Conservation (phyloP, 2,888 invertebrate species). For the Thereva unica region DNA sequence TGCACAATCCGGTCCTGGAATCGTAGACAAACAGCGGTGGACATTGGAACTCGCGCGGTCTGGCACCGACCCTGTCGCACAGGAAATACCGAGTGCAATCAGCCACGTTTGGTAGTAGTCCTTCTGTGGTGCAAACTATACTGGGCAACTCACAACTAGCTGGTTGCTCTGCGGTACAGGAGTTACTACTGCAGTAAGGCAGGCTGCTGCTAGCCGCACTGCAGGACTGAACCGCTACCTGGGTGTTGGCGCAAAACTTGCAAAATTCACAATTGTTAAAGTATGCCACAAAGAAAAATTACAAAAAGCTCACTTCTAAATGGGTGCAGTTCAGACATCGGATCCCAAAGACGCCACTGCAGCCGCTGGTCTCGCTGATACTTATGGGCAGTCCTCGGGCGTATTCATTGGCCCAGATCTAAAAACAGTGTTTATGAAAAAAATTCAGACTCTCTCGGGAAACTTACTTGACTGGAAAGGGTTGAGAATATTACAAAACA, state of each 20-base stretch:
- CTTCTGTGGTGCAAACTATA: constrained; percentile 52
- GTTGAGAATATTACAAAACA: too few species aligned
- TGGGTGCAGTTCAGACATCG: constrained; percentile 8
- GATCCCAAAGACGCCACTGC: background rate
- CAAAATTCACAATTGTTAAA: background rate
- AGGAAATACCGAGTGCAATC: constrained; percentile 39
- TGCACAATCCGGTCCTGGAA: constrained; percentile 27
- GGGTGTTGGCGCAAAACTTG: background rate
- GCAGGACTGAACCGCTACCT: background rate
- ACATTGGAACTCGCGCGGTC: constrained; percentile 29
- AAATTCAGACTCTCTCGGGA: too few species aligned
- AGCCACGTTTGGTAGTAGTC: constrained; percentile 50
- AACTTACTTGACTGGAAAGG: too few species aligned
- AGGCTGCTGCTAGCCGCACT: background rate
- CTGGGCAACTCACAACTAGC: background rate
- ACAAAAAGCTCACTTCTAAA: background rate
- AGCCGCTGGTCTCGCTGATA: too few species aligned
- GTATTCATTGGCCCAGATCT: too few species aligned
- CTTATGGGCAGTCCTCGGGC: too few species aligned
- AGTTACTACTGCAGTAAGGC: background rate
- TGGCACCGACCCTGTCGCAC: constrained; percentile 25
- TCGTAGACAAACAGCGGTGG: constrained; percentile 35
- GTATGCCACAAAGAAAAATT: background rate
- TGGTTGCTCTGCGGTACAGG: background rate
- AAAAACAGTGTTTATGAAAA: too few species aligned